Evolutionary conservation across 2,113 vertebrate genomes (phyloP).

Genomic region (Odobenus rosmarus): DNA sequence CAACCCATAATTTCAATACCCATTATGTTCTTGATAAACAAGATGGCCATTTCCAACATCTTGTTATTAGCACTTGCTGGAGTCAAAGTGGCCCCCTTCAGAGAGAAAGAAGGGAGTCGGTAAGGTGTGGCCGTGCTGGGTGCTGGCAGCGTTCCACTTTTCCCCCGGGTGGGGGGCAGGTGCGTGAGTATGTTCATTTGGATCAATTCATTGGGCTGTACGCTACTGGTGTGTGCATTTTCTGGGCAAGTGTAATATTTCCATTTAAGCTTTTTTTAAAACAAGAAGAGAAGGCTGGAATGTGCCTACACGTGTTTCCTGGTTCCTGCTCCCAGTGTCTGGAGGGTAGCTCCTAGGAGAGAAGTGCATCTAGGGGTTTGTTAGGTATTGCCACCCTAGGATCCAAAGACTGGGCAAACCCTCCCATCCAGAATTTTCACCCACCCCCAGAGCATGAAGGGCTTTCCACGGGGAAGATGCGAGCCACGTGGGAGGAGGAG

Average conservation of each 20-base stretch:
- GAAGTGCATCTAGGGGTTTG: accelerated
- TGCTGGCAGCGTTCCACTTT: background rate
- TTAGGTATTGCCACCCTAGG: too few species aligned
- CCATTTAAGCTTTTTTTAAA: background rate
- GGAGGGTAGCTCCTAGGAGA: background rate
- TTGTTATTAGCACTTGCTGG: background rate
- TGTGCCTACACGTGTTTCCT: background rate
- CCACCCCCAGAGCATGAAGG: accelerated
- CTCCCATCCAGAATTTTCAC: background rate
- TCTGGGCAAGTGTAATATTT: background rate
- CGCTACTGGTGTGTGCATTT: background rate
- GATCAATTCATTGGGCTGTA: background rate
- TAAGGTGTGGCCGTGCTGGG: accelerated
- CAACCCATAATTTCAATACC: background rate
- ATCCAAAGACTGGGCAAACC: background rate
- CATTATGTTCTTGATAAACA: background rate
- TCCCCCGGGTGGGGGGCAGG: too few species aligned
- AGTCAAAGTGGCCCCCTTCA: background rate
- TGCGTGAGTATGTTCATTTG: too few species aligned
- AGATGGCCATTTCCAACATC: background rate
- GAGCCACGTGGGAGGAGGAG: background rate
- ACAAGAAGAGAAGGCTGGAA: background rate
- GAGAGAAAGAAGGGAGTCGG: background rate
- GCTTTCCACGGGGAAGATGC: accelerated
- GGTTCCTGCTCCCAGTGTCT: background rate